These are phyloP conservation scores for Pipistrellus pipistrellus DNA, from an alignment of 2,797 vertebrate genomes.

Conservation along the genomic window DNA sequence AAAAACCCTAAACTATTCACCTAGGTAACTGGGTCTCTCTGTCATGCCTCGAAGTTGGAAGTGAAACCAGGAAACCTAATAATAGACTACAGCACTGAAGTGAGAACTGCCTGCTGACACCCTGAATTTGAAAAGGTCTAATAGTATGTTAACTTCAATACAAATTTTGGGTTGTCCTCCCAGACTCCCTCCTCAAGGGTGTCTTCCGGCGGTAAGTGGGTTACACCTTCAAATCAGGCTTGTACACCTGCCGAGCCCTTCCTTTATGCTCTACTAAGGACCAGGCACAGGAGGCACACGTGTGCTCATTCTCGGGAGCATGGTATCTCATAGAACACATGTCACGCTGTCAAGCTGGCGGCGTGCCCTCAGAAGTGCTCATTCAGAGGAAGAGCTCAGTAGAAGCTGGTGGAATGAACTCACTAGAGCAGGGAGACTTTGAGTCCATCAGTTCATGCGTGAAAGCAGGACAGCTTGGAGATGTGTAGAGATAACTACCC, in stretches of 20 bases:
- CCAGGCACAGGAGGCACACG: neutral
- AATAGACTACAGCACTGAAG: slow-evolving; percentile 8
- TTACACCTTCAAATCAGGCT: neutral
- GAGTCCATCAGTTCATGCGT: neutral
- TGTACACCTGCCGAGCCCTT: neutral
- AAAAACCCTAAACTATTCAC: neutral
- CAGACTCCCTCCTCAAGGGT: neutral
- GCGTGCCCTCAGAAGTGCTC: neutral
- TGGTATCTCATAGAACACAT: neutral
- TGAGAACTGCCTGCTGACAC: neutral
- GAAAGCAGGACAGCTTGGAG: neutral
- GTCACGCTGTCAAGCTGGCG: neutral
- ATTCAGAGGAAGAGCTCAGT: neutral
- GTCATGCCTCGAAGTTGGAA: slow-evolving; percentile 48
- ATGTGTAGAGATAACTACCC: neutral
- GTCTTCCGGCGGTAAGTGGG: neutral
- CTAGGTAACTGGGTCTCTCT: neutral
- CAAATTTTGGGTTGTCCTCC: neutral
- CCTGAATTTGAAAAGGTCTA: neutral
- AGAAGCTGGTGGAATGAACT: neutral
- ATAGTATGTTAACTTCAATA: neutral
- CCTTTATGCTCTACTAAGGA: neutral
- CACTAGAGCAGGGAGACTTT: neutral
- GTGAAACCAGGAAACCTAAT: slow-evolving; percentile 67
- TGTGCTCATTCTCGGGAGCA: neutral